Base-by-base conservation (phyloP, 37 sponge, comb jelly and placozoan species). In the Theonella swinhoei region DNA sequence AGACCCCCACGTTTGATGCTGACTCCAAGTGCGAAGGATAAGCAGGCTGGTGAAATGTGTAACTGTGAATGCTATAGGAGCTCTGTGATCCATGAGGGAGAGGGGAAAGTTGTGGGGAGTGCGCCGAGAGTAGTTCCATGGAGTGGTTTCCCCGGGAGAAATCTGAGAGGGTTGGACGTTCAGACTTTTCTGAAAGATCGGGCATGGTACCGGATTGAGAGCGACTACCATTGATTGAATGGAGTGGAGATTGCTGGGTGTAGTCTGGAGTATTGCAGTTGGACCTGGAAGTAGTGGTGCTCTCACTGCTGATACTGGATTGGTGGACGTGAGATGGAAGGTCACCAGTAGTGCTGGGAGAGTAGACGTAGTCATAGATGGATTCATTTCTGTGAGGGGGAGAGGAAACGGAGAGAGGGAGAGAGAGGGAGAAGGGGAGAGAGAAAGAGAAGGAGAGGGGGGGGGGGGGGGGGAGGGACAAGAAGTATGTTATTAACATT, bases 281-380 rank as follows among this genome's bases (percentile, higher is more conserved):
- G 62, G 40, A 65, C 59, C 76, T 64, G 29, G 69, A 74, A 34
- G 72, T 72, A 42, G 80, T 78, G 54, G 67, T 64, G 28, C 73
- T 65, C 24, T 79, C 64, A 66, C 70, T 30, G 20, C 3, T 14
- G 14, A 39, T 58, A 42, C 43, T 67, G 35, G 28, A 29, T 8
- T 0, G 24, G 25, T 72, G 72, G 4, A 20, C 2, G 34, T 31
- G 69, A 4, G 22, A 39, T 5, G 42, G 63, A 33, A 28, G 32
- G 17, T 69, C 33, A 47, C 24, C 42, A 32, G 78, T 36, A 0
- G 34, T 25, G 0, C 62, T 24, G 37, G 84, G 76, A 2, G 84
- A 72, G 68, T 75, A 75, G 70, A 80, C 59, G 42, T 80, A 80
- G 70, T 80, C 84, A 64, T 87, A 87, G 23, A 72, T 9, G 0